Evolutionary conservation across 1,140 invertebrate species (phyloP).

Genomic region (Penaeus japonicus): DNA sequence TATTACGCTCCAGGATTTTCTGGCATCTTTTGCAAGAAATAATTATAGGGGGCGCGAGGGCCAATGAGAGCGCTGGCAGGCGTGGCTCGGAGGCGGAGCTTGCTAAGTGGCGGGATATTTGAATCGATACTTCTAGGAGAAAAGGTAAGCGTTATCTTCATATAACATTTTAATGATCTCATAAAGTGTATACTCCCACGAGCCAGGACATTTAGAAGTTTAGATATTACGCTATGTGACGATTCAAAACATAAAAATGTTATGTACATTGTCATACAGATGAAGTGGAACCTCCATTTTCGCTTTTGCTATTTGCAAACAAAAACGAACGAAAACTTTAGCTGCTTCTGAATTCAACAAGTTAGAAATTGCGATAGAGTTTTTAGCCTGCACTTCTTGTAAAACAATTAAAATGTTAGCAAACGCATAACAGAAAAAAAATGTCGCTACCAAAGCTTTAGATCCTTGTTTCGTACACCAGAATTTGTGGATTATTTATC

Average conservation of each 20-base stretch:
- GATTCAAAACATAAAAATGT: conserved; percentile 21
- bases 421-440: not conserved
- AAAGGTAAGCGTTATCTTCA: conserved; percentile 46
- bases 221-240: conserved; percentile 37
- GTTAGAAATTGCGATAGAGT: not conserved
- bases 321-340: conserved; percentile 10
- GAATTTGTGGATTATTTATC: too few relatives aligned
- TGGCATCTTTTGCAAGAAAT: conserved; percentile 34
- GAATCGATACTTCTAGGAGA: conserved; percentile 44
- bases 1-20: conserved; percentile 17
- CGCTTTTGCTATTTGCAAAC: not conserved
- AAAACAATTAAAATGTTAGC: not conserved
- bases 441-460: too few relatives aligned
- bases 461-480: too few relatives aligned
- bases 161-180: conserved; percentile 52
- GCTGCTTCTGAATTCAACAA: conserved; percentile 29
- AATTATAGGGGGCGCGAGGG: conserved; percentile 46
- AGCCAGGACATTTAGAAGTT: conserved; percentile 49
- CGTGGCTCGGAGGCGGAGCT: conserved; percentile 43
- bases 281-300: not conserved
- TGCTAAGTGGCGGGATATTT: conserved; percentile 42
- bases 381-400: not conserved
- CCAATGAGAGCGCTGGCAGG: conserved; percentile 42
- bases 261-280: not conserved
- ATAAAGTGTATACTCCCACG: conserved; percentile 30